Percentiles rank a stretch among this genome's conserved stretches.
Evolutionary conservation across 2,113 vertebrate genomes (phyloP).

Genomic region (Syngnathus floridae): DNA sequence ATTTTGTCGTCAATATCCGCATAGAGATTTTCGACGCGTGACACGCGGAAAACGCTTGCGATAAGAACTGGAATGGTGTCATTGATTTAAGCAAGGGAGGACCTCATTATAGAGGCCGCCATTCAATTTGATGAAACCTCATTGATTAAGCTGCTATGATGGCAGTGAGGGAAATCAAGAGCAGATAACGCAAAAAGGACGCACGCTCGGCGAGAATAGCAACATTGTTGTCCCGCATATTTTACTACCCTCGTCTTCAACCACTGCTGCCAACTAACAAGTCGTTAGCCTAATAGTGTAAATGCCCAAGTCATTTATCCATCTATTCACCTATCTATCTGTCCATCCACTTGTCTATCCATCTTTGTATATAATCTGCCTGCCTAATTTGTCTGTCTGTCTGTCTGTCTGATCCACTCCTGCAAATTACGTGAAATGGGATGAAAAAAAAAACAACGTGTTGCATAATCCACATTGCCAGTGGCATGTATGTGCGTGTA

Average conservation of each 20-base stretch:
- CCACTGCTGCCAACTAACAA: background rate
- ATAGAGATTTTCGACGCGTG: slow-evolving; percentile 45
- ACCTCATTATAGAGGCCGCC: slow-evolving; percentile 63
- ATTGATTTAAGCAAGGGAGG: slow-evolving; percentile 58
- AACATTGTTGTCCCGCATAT: slow-evolving; percentile 32
- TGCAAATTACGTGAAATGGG: slow-evolving; percentile 36
- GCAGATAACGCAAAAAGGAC: slow-evolving; percentile 40
- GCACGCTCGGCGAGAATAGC: slow-evolving; percentile 50
- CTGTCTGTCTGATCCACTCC: background rate
- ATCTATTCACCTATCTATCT: too few species aligned
- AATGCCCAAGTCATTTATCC: background rate
- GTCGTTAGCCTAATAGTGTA: background rate
- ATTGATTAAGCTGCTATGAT: slow-evolving; percentile 57
- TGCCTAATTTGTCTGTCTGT: background rate
- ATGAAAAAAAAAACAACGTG: background rate
- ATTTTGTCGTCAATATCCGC: slow-evolving; percentile 36
- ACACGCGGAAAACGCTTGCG: slow-evolving; percentile 54
- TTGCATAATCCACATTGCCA: slow-evolving; percentile 5
- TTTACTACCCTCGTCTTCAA: slow-evolving; percentile 9
- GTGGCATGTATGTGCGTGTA: background rate
- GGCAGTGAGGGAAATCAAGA: slow-evolving; percentile 52
- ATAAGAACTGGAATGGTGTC: slow-evolving; percentile 61
- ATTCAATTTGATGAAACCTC: slow-evolving; percentile 61
- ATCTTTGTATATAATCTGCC: background rate
- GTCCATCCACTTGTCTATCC: background rate